Conservation (phyloP, 2,113 vertebrate genomes). For the Microcebus lehilahytsara region DNA sequence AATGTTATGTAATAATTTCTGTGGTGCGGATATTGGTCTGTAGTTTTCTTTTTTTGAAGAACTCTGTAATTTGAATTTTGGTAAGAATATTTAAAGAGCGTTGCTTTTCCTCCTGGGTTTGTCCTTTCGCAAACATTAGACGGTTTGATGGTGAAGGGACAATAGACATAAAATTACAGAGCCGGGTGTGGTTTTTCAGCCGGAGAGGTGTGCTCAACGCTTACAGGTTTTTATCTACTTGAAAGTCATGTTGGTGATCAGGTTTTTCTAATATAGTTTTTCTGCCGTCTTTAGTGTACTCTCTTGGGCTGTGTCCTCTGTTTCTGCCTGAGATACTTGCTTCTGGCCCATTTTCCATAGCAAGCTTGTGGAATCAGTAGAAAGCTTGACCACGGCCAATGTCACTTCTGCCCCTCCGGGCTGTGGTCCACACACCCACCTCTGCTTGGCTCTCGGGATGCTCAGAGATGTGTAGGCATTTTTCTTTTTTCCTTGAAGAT, state of each 20-base stretch:
- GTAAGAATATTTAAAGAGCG: conserved; percentile 17
- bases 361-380: neutral
- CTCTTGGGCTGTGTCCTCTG: neutral
- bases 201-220: neutral
- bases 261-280: neutral
- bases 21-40: too few relatives aligned
- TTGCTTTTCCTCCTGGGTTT: conserved; percentile 20
- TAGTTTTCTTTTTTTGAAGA: neutral
- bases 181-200: neutral
- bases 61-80: conserved; percentile 13
- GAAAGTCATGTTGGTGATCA: neutral
- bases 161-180: neutral
- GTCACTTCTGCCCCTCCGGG: neutral
- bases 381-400: neutral
- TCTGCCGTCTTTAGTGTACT: neutral
- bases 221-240: neutral
- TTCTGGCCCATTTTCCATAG: neutral
- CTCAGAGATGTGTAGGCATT: neutral
- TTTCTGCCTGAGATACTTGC: neutral
- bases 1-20: too few relatives aligned
- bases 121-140: neutral
- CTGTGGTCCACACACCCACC: neutral
- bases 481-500: neutral
- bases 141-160: neutral
- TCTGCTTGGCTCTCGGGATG: neutral